These are phyloP conservation scores for Ceyx melanurus DNA, from an alignment of 2,113 vertebrate genomes.

Conservation along the genomic window DNA sequence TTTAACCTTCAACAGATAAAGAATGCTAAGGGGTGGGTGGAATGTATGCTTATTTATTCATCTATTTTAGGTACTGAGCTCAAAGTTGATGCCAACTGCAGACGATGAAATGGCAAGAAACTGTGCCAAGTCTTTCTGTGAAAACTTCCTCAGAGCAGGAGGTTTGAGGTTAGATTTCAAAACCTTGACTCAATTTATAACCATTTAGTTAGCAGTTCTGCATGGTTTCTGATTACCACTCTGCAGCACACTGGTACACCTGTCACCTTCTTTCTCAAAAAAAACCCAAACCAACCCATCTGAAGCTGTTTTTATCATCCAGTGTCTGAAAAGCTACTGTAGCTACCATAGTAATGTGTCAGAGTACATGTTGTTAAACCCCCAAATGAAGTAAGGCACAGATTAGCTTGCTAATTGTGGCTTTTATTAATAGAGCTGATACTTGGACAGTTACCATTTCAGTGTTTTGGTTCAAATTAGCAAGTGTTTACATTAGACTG, in stretches of 20 bases:
- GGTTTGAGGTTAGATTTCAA: constrained; percentile 87
- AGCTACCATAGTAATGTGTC: not conserved
- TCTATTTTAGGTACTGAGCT: constrained; percentile 90
- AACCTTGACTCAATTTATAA: not conserved
- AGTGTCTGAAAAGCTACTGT: not conserved
- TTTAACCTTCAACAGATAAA: not conserved
- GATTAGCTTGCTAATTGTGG: not conserved
- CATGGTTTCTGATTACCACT: not conserved
- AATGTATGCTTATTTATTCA: not conserved
- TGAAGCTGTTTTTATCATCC: not conserved
- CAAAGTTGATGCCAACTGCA: constrained; percentile 97
- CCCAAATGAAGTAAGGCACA: not conserved
- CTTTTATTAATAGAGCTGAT: not conserved
- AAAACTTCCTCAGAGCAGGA: constrained; percentile 97
- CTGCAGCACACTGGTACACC: not conserved
- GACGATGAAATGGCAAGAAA: constrained; percentile 99
- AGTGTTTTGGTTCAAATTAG: not conserved
- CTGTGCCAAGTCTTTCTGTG: constrained; percentile 98
- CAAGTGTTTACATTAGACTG: not conserved
- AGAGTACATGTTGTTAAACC: not conserved
- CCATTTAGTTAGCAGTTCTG: not conserved
- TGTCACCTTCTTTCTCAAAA: not conserved
- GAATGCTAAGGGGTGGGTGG: not conserved
- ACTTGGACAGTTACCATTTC: not conserved
- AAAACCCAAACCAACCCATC: not conserved